Conservation (phyloP, 2,113 vertebrate genomes). For the Corvus moneduloides region DNA sequence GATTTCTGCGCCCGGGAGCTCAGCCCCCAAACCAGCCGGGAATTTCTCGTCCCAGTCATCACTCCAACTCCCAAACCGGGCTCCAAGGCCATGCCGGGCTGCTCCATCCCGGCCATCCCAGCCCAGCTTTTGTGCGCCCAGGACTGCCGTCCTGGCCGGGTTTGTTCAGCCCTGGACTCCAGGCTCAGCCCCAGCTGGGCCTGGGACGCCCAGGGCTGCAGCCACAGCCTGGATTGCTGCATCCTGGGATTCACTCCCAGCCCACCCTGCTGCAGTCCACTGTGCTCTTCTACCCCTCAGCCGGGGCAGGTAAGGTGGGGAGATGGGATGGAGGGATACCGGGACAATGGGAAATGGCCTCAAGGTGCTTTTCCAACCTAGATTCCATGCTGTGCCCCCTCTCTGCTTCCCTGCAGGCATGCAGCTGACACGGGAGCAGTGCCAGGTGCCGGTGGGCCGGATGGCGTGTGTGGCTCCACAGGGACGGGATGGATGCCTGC, state of each 20-base stretch:
- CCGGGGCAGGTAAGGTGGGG: background rate
- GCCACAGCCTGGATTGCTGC: constrained; percentile 13
- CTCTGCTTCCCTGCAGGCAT: background rate
- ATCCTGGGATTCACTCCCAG: background rate
- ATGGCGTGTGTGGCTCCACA: background rate
- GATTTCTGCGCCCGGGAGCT: background rate
- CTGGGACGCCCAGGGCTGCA: background rate
- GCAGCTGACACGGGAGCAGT: constrained; percentile 11
- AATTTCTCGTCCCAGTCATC: background rate
- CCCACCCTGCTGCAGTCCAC: background rate
- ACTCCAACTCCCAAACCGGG: background rate
- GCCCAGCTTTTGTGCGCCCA: accelerated
- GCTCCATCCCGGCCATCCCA: background rate
- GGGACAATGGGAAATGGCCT: background rate
- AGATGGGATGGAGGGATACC: accelerated
- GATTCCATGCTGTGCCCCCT: accelerated
- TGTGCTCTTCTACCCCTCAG: background rate
- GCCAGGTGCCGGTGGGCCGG: constrained; percentile 12
- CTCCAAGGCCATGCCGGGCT: background rate
- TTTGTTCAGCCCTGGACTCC: background rate
- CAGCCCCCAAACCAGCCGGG: background rate
- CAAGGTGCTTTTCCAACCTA: background rate
- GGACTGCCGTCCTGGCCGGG: background rate
- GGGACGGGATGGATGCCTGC: constrained; percentile 8
- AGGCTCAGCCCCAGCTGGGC: background rate